phyloP scores from a whole-genome alignment of 2,888 invertebrate genomes.

The Nomada fabriciana region DNA sequence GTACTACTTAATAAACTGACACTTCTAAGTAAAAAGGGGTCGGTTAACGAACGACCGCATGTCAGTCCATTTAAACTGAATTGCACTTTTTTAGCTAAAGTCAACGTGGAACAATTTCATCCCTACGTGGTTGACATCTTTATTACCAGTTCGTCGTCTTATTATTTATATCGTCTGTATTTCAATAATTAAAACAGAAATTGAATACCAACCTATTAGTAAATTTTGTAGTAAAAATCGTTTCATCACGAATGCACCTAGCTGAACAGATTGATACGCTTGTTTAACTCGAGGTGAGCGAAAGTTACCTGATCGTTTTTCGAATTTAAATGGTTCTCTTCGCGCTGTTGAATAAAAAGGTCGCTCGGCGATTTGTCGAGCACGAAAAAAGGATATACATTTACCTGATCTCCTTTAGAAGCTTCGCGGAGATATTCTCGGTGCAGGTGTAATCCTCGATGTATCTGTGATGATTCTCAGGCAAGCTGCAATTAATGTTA shows the following conservation, averaged over 20 bases:
- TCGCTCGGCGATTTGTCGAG: not conserved
- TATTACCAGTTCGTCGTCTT: too few relatives aligned
- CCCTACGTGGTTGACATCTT: too few relatives aligned
- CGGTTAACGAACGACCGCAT: not conserved
- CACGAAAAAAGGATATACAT: conserved; percentile 12
- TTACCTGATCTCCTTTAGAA: conserved; percentile 90
- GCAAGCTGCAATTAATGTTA: conserved; percentile 87
- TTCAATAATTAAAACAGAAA: too few relatives aligned
- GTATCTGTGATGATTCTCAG: conserved; percentile 88
- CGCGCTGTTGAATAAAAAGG: conserved; percentile 4
- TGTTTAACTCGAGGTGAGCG: not conserved
- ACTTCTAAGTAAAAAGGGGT: not conserved
- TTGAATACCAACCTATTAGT: too few relatives aligned
- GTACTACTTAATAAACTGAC: not conserved
- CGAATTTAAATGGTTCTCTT: not conserved
- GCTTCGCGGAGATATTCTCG: conserved; percentile 78
- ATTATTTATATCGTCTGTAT: too few relatives aligned
- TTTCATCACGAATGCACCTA: too few relatives aligned
- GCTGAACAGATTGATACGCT: too few relatives aligned
- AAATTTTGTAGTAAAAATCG: too few relatives aligned
- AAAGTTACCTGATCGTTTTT: not conserved
- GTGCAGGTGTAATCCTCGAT: conserved; percentile 90
- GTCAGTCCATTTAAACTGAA: not conserved
- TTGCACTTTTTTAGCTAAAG: too few relatives aligned
- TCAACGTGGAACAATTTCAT: too few relatives aligned